Conservation (phyloP, 2,113 vertebrate species). For the Zapornia atra region DNA sequence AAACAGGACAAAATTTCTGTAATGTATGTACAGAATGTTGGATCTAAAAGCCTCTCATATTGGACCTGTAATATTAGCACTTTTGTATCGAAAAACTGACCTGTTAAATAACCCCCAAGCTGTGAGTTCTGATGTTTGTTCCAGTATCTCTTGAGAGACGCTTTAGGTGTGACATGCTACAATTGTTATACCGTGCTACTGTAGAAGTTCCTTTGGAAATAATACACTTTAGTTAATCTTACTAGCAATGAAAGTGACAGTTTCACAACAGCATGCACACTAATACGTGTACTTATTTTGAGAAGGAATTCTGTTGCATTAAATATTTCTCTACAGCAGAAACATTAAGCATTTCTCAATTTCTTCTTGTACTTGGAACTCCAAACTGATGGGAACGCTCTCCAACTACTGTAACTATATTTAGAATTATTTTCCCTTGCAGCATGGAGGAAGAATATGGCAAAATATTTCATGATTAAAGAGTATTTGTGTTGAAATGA, state of each 20-base stretch:
- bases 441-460: conserved; percentile 26
- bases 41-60: conserved; percentile 2
- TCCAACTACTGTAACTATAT: not conserved
- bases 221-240: conserved; percentile 30
- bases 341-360: conserved; percentile 47
- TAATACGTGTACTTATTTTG: conserved; percentile 23
- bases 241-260: not conserved
- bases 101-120: not conserved
- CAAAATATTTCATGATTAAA: not conserved
- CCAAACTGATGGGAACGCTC: not conserved
- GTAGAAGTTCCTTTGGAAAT: conserved; percentile 39
- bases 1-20: not conserved
- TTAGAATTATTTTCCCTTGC: conserved; percentile 26
- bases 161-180: conserved; percentile 18
- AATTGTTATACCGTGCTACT: conserved; percentile 2
- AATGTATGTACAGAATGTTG: conserved; percentile 20
- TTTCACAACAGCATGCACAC: conserved; percentile 49
- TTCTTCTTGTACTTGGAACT: conserved; percentile 48
- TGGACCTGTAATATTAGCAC: conserved; percentile 17
- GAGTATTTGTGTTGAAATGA: not conserved
- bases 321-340: conserved; percentile 60
- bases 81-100: conserved; percentile 26
- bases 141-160: conserved; percentile 37
- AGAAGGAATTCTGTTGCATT: conserved; percentile 56
- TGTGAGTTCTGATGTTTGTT: conserved; percentile 51